These are phyloP conservation scores for Ammospiza nelsoni DNA, from an alignment of 2,113 vertebrate genomes.

Conservation along the genomic window DNA sequence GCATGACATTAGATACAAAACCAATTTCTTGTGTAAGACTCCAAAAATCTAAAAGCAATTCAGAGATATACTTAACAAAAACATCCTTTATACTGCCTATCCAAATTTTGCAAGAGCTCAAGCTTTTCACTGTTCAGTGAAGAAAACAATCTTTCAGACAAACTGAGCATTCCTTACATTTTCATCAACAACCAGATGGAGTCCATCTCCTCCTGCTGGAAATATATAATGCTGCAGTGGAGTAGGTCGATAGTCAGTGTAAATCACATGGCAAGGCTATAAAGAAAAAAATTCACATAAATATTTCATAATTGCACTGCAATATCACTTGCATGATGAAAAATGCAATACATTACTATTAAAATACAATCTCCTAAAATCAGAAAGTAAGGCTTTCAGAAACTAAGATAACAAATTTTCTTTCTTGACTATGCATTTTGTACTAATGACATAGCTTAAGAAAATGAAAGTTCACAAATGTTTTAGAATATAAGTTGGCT, in stretches of 20 bases:
- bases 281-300: not conserved
- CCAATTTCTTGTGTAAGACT: not conserved
- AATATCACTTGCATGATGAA: not conserved
- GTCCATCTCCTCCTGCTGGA: conserved; percentile 96
- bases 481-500: not conserved
- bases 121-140: not conserved
- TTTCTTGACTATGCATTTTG: not conserved
- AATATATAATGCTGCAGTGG: conserved; percentile 98
- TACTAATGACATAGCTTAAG: not conserved
- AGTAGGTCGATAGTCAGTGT: conserved; percentile 96
- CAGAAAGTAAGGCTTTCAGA: not conserved
- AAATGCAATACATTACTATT: not conserved
- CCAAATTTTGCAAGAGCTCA: not conserved
- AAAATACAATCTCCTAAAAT: not conserved
- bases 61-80: not conserved
- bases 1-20: not conserved
- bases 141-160: not conserved
- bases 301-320: not conserved
- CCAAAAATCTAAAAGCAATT: not conserved
- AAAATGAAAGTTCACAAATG: not conserved
- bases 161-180: conserved; percentile 82
- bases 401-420: not conserved
- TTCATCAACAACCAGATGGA: conserved; percentile 97
- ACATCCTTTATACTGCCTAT: not conserved
- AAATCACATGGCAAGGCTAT: conserved; percentile 96